A percentile compares a stretch with the other conserved stretches of the same genome.
Evolutionary conservation across 1,140 invertebrate species (phyloP).

Genomic region (Thaumetopoea pityocampa): DNA sequence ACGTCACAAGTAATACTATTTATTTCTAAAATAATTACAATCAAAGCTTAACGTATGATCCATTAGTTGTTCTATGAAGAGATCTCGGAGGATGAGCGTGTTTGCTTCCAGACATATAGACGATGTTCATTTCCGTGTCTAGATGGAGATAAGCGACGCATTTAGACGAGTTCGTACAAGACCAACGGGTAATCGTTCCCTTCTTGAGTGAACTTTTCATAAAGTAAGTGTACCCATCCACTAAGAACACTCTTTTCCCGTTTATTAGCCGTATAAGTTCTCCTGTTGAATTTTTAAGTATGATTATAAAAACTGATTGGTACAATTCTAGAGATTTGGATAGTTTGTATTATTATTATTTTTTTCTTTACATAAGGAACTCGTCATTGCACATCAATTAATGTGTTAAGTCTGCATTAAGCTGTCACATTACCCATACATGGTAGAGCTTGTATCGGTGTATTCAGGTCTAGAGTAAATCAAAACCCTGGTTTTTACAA

Average conservation of each 20-base stretch:
- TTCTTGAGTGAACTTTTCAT: slow-evolving; percentile 17
- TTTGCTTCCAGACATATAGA: slow-evolving; percentile 10
- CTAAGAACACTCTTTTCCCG: slow-evolving; percentile 18
- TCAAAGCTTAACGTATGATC: slow-evolving; percentile 24
- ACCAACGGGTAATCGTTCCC: slow-evolving; percentile 22
- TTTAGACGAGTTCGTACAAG: slow-evolving; percentile 23
- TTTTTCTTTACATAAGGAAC: too few species aligned
- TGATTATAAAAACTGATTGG: too few species aligned
- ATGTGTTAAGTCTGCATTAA: too few species aligned
- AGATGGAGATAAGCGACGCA: slow-evolving; percentile 32
- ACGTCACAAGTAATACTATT: too few species aligned
- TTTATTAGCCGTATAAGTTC: slow-evolving; percentile 21
- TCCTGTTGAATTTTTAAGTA: slow-evolving; percentile 28
- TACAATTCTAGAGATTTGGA: too few species aligned
- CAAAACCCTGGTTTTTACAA: too few species aligned
- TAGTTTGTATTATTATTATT: too few species aligned
- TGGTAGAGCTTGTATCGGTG: too few species aligned
- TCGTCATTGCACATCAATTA: too few species aligned
- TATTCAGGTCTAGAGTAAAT: too few species aligned
- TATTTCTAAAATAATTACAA: neutral
- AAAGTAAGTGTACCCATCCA: slow-evolving; percentile 28
- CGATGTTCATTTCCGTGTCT: slow-evolving; percentile 17
- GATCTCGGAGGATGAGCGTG: slow-evolving; percentile 20
- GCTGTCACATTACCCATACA: too few species aligned
- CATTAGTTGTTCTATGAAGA: slow-evolving; percentile 9